Conservation (phyloP, 2,888 invertebrate species). For the Rapana venosa region DNA sequence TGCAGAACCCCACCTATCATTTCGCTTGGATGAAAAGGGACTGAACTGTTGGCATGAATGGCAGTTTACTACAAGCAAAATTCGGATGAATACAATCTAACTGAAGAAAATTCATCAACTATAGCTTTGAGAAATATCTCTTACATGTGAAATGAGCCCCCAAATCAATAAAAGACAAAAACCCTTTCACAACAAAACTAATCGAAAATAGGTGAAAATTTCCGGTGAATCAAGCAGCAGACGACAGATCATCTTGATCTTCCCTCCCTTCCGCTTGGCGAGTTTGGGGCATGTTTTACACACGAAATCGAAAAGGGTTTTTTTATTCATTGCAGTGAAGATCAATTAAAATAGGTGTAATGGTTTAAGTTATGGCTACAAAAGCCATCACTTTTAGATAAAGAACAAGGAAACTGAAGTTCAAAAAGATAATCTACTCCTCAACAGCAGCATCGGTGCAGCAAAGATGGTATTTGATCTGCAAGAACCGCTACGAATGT, state of each 20-base stretch:
- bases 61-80: neutral
- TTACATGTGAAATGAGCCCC: no score
- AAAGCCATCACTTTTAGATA: neutral
- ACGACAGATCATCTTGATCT: slow-evolving; percentile 21
- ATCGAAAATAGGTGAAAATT: no score
- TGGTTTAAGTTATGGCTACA: neutral
- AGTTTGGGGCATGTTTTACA: slow-evolving; percentile 37
- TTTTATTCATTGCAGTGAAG: neutral
- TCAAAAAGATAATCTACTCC: neutral
- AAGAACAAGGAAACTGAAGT: neutral
- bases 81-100: no score
- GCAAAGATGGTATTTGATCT: neutral
- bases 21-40: neutral
- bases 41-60: slow-evolving; percentile 10
- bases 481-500: neutral
- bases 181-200: neutral
- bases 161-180: neutral
- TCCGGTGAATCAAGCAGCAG: neutral
- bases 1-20: neutral
- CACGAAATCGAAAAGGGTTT: neutral
- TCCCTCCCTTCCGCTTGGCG: slow-evolving; percentile 38
- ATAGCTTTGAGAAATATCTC: no score
- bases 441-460: neutral
- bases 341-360: neutral
- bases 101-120: no score